Evolutionary conservation across 2,113 vertebrate genomes (phyloP).

Genomic region (Chloroceryle aenea): DNA sequence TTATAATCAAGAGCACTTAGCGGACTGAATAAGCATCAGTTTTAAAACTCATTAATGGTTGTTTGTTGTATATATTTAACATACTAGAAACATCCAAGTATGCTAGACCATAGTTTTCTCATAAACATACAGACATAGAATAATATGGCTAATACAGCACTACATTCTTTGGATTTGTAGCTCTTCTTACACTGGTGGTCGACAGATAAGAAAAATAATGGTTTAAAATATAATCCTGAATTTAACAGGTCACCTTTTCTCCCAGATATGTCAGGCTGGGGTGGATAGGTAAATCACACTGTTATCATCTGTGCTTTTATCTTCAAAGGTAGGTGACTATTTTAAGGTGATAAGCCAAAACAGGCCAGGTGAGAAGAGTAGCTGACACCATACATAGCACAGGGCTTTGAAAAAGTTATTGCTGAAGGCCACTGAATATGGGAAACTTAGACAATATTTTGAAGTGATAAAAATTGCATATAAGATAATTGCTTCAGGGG

Average conservation of each 20-base stretch:
- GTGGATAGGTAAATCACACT: neutral
- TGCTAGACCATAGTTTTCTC: neutral
- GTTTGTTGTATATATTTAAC: slow-evolving; percentile 19
- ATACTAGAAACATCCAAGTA: neutral
- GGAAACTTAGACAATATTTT: neutral
- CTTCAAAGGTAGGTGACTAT: neutral
- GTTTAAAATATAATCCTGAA: neutral
- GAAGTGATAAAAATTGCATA: neutral
- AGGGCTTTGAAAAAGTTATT: neutral
- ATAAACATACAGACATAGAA: neutral
- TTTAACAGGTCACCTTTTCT: neutral
- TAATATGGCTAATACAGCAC: neutral
- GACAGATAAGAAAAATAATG: neutral
- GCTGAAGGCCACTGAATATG: neutral
- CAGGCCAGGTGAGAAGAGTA: neutral
- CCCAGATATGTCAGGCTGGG: neutral
- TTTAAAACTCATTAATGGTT: neutral
- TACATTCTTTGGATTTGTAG: neutral
- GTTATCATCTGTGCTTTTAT: neutral
- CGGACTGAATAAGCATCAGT: slow-evolving; percentile 15
- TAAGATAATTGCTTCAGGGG: neutral
- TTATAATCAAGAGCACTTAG: slow-evolving; percentile 22
- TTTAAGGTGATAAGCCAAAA: neutral
- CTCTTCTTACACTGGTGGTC: neutral
- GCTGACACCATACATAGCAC: neutral